A percentile compares a stretch with the other conserved stretches of the same genome.
phyloP scores from a whole-genome alignment of 2,797 vertebrate species.

The Phalanger gymnotis region DNA sequence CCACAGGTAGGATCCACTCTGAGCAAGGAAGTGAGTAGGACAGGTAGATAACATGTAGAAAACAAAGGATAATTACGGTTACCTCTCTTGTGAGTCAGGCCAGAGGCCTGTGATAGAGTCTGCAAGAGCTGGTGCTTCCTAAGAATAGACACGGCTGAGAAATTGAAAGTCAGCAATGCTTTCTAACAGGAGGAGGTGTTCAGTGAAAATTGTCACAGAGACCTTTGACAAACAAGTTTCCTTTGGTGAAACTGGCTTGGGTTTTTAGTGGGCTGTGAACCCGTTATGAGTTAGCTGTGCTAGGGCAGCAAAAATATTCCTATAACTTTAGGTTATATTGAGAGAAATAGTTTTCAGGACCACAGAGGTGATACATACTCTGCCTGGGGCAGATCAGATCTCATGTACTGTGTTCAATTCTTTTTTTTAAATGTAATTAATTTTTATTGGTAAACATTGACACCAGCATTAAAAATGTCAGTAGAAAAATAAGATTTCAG shows the following conservation, averaged over 20 bases:
- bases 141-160: neutral
- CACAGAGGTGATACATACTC: neutral
- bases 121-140: neutral
- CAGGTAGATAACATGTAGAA: neutral
- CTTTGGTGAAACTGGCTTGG: neutral
- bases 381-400: neutral
- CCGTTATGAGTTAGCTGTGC: neutral
- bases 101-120: neutral
- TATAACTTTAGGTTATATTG: neutral
- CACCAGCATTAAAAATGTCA: conserved; percentile 81
- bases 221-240: neutral
- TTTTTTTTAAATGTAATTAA: conserved; percentile 67
- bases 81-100: neutral
- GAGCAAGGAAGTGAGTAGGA: neutral
- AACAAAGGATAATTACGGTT: neutral
- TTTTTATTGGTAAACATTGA: conserved; percentile 84
- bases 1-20: neutral
- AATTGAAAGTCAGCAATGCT: neutral
- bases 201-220: neutral
- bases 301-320: neutral
- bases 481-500: conserved; percentile 87
- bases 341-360: neutral
- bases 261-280: neutral
- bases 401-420: neutral
- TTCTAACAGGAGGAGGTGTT: neutral